Conservation (phyloP, 2,113 vertebrate genomes). For the Aspiorhynchus laticeps region DNA sequence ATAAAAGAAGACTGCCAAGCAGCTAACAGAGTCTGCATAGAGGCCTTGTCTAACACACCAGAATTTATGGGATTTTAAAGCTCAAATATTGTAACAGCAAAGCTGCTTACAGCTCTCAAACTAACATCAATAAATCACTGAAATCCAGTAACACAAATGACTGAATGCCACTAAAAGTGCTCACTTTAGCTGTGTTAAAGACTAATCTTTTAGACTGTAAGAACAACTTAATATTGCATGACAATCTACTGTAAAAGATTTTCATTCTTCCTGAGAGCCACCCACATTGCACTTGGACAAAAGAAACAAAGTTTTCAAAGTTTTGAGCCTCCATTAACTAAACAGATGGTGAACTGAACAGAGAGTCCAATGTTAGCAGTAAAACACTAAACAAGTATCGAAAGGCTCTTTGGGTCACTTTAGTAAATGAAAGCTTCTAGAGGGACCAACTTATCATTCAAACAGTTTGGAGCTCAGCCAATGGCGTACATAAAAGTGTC, state of each 20-base stretch:
- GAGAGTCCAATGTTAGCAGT: conserved; percentile 23
- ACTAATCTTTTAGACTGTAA: conserved; percentile 1
- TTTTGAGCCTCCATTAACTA: conserved; percentile 2
- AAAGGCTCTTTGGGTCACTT: conserved; percentile 48
- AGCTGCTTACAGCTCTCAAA: conserved; percentile 21
- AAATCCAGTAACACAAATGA: neutral
- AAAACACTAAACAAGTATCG: conserved; percentile 43
- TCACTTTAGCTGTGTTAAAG: neutral
- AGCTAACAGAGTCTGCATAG: conserved; percentile 28
- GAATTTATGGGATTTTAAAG: conserved; percentile 23
- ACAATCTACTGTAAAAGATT: conserved; percentile 5
- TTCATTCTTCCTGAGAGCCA: conserved; percentile 18
- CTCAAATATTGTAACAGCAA: conserved; percentile 7
- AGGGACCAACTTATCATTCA: conserved; percentile 39
- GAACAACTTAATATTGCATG: neutral
- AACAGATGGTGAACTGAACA: conserved; percentile 23
- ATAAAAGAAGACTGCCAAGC: conserved; percentile 25
- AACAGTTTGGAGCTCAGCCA: conserved; percentile 37
- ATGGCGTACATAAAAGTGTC: conserved; percentile 47
- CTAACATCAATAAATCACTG: conserved; percentile 22
- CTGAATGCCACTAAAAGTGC: neutral
- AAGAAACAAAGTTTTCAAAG: conserved; percentile 20
- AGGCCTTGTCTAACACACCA: conserved; percentile 13
- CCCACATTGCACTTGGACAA: conserved; percentile 22
- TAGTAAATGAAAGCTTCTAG: conserved; percentile 50